A percentile compares a stretch with the other conserved stretches of the same genome.
Evolutionary conservation across 2,888 invertebrate species (phyloP).

Genomic region (Troglohyphantes excavatus): DNA sequence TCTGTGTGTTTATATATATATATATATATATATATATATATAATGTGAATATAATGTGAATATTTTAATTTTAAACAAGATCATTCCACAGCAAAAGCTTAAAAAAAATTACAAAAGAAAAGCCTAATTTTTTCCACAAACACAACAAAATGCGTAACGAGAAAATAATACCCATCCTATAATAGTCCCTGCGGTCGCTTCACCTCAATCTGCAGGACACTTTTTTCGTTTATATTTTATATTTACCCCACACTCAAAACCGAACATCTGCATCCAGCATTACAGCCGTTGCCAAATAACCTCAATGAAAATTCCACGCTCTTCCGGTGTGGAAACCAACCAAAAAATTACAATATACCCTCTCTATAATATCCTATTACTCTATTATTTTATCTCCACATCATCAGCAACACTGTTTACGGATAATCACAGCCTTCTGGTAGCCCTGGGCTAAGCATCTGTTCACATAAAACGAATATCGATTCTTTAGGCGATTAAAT

Average conservation of each 20-base stretch:
- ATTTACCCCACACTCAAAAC: not conserved
- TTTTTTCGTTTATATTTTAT: not conserved
- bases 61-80: not conserved
- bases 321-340: constrained; percentile 36
- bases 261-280: constrained; percentile 39
- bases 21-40: too few relatives aligned
- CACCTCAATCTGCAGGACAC: not conserved
- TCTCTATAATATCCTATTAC: constrained; percentile 49
- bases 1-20: too few relatives aligned
- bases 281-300: constrained; percentile 34
- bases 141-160: not conserved
- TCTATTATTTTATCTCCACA: constrained; percentile 56
- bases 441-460: constrained; percentile 3
- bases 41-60: too few relatives aligned
- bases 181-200: not conserved
- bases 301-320: constrained; percentile 29
- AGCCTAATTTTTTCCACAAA: not conserved
- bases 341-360: constrained; percentile 33
- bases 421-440: constrained; percentile 39
- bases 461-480: constrained; percentile 32
- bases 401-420: constrained; percentile 52
- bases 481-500: constrained; percentile 31
- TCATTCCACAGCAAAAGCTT: not conserved
- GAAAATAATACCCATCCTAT: not conserved
- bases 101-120: too few relatives aligned